These are phyloP conservation scores for Brachionus calyciflorus DNA, from an alignment of 1,140 invertebrate species.

Conservation along the genomic window DNA sequence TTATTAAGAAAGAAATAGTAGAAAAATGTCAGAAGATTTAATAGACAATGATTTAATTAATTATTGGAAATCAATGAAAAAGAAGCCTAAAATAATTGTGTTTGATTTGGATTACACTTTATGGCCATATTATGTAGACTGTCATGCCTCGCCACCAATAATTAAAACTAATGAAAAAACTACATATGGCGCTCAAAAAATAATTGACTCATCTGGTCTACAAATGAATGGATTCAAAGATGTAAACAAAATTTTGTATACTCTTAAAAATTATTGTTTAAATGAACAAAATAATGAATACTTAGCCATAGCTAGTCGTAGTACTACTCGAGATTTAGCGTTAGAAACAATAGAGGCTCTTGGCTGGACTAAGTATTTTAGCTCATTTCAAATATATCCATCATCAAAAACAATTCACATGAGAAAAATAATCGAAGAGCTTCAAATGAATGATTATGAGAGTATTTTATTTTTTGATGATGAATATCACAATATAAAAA, in stretches of 20 bases:
- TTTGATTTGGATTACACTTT: slow-evolving; percentile 46
- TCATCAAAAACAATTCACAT: slow-evolving; percentile 15
- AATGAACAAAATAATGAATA: background rate
- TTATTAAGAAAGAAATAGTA: too few relatives aligned
- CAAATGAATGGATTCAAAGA: slow-evolving; percentile 25
- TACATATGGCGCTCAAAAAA: background rate
- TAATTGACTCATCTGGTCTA: background rate
- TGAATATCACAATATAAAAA: slow-evolving; percentile 12
- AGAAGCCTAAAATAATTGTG: slow-evolving; percentile 38
- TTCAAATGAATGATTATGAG: background rate
- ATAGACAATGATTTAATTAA: slow-evolving; percentile 11
- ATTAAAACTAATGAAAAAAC: background rate
- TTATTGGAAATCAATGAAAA: slow-evolving; percentile 39
- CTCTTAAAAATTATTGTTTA: slow-evolving; percentile 13
- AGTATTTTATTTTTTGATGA: slow-evolving; percentile 42
- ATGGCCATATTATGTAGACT: slow-evolving; percentile 44
- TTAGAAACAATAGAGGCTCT: slow-evolving; percentile 23
- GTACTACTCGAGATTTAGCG: slow-evolving; percentile 28
- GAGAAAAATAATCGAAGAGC: slow-evolving; percentile 14
- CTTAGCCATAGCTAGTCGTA: slow-evolving; percentile 28
- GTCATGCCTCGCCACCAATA: slow-evolving; percentile 3
- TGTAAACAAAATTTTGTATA: slow-evolving; percentile 32
- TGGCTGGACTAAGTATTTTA: slow-evolving; percentile 31
- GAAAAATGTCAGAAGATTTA: slow-evolving; percentile 10
- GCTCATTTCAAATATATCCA: slow-evolving; percentile 46